Evolutionary conservation across 2,113 vertebrate genomes (phyloP), one percentile per base, ranked within the genome.

Genomic region (Lanius collurio): DNA sequence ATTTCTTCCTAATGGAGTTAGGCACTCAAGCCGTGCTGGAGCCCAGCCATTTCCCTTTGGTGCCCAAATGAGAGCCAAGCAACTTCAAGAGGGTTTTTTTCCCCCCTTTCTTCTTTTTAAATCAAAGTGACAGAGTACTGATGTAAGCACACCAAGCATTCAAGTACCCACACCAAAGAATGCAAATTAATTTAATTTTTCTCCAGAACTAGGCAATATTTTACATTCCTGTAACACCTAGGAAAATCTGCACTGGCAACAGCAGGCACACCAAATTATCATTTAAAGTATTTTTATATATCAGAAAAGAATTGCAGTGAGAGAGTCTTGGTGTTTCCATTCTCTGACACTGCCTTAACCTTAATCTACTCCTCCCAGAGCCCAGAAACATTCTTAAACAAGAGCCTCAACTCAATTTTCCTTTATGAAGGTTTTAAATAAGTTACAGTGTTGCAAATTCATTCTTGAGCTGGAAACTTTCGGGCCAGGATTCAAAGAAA

Each of bases 381-480:
- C 1, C 57, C 5, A 31, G 10, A 47, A 75, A 55, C 41, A 12
- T 44, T 22, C 49, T 33, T 11, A 65, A 75, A 10, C 5, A 47
- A n/a, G 15, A 71, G 35, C 37, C 46, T 15, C 0, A 57, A 5
- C 23, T 42, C 53, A 11, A 21, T 87, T 87, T 76, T 49, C 49
- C 70, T 79, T 47, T 11, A 35, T 37, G 49, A 35, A 63, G 37
- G 62, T n/a, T 68, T 52, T 21, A 23, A 84, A 35, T 16, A 44
- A 76, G 57, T 46, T 41, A 14, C 76, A 59, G 53, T 35, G 70
- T 60, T 70, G 93, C 81, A 81, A 56, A 93, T 35, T 60, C 79
- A 77, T 73, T 80, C 63, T 56, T 7, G 37, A 79, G 82, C 79
- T 77, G 91, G 87, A 89, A 97, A 95, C 65, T 95, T 89, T 91